These are phyloP conservation scores for Drosophila kurseongensis DNA, from an alignment of 1,140 invertebrate genomes.

Conservation along the genomic window DNA sequence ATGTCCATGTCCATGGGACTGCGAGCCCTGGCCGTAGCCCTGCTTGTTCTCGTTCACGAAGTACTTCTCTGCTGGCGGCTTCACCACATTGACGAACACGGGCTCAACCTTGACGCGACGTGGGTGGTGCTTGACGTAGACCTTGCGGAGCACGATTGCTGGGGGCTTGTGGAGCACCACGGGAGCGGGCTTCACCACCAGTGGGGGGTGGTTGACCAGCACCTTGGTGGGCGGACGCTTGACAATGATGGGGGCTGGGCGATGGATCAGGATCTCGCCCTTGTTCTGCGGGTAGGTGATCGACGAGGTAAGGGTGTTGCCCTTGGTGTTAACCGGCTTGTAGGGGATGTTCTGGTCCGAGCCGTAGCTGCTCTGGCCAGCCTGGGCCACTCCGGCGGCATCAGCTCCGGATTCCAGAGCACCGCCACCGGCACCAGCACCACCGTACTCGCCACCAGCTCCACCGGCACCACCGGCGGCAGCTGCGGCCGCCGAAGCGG, in stretches of 20 bases:
- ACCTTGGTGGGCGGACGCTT: constrained; percentile 82
- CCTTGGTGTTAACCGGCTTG: constrained; percentile 77
- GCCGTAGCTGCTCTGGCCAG: constrained; percentile 66
- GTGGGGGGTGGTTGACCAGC: constrained; percentile 81
- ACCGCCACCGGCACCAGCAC: constrained; percentile 33
- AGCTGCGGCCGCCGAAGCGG: constrained; percentile 43
- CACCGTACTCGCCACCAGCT: constrained; percentile 43
- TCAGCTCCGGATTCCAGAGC: constrained; percentile 45
- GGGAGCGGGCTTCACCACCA: constrained; percentile 82
- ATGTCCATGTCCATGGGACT: constrained; percentile 34
- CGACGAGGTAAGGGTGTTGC: constrained; percentile 77
- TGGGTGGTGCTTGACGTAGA: constrained; percentile 81
- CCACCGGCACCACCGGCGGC: constrained; percentile 52
- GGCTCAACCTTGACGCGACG: constrained; percentile 83
- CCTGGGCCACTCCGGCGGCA: constrained; percentile 60
- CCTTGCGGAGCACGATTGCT: constrained; percentile 83
- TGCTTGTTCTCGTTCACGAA: constrained; percentile 83
- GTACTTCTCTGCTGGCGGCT: constrained; percentile 83
- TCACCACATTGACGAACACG: constrained; percentile 83
- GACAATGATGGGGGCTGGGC: constrained; percentile 81
- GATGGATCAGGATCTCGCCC: constrained; percentile 82
- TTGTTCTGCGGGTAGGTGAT: constrained; percentile 83
- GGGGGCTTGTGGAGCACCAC: constrained; percentile 83
- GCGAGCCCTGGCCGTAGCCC: constrained; percentile 58
- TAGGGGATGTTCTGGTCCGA: constrained; percentile 74